phyloP scores from a whole-genome alignment of 1,140 invertebrate genomes.

The Trichomalopsis sarcophagae region DNA sequence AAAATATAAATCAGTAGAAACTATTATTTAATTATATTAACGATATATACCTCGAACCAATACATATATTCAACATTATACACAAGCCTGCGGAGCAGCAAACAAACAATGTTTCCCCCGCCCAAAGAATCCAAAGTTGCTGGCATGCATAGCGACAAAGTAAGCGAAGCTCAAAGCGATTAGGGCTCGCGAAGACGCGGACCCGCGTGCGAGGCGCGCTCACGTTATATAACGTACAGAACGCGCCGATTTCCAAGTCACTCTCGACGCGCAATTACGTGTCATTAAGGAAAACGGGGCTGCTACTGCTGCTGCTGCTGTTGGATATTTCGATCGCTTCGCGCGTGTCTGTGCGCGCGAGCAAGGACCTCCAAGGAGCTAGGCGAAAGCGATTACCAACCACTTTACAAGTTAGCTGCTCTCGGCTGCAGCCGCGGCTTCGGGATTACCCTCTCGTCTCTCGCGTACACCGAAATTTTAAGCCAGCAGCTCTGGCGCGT shows the following conservation, averaged over 20 bases:
- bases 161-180: too few relatives aligned
- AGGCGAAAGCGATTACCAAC: conserved; percentile 27
- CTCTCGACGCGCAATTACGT: conserved; percentile 19
- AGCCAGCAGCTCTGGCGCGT: not conserved
- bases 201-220: too few relatives aligned
- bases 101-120: too few relatives aligned
- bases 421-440: not conserved
- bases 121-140: too few relatives aligned
- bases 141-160: too few relatives aligned
- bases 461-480: conserved; percentile 18
- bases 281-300: conserved; percentile 22
- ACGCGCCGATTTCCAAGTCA: conserved; percentile 2
- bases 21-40: too few relatives aligned
- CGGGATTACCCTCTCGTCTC: conserved; percentile 14
- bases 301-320: not conserved
- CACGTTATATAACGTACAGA: too few relatives aligned
- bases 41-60: too few relatives aligned
- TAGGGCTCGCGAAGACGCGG: too few relatives aligned
- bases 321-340: conserved; percentile 16
- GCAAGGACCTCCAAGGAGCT: not conserved
- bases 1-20: too few relatives aligned
- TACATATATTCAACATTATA: too few relatives aligned
- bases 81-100: too few relatives aligned
- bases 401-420: conserved; percentile 29
- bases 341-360: not conserved